Conservation (phyloP, 2,888 invertebrate genomes). For the Melinaea marsaeus region DNA sequence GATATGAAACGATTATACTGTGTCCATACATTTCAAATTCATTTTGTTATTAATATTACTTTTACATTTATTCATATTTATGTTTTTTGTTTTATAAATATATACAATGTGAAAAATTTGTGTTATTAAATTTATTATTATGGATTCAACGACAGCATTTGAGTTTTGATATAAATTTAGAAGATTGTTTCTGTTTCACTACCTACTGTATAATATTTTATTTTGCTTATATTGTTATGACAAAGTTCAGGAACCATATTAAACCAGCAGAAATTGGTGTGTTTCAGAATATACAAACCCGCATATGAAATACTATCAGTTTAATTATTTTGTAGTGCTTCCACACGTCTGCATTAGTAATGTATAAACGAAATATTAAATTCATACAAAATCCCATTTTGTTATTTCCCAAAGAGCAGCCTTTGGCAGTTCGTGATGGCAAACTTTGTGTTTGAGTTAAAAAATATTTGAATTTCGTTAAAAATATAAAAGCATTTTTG, state of each 20-base stretch:
- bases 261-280: too few relatives aligned
- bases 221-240: too few relatives aligned
- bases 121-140: too few relatives aligned
- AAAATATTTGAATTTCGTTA: constrained; percentile 15
- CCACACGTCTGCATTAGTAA: neutral
- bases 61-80: neutral
- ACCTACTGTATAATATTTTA: too few relatives aligned
- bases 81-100: neutral
- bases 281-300: too few relatives aligned
- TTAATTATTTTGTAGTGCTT: too few relatives aligned
- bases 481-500: constrained; percentile 12
- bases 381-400: constrained; percentile 10
- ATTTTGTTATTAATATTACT: neutral
- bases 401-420: constrained; percentile 13
- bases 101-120: too few relatives aligned
- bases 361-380: constrained; percentile 2
- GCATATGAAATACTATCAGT: too few relatives aligned
- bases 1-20: neutral
- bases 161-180: too few relatives aligned
- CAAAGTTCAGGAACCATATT: too few relatives aligned
- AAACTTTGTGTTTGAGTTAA: constrained; percentile 12
- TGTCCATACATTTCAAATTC: neutral
- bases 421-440: constrained; percentile 6
- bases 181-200: too few relatives aligned
- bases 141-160: too few relatives aligned